Conservation (phyloP, 1,140 invertebrate genomes). For the Leptonema lineaticorne region DNA sequence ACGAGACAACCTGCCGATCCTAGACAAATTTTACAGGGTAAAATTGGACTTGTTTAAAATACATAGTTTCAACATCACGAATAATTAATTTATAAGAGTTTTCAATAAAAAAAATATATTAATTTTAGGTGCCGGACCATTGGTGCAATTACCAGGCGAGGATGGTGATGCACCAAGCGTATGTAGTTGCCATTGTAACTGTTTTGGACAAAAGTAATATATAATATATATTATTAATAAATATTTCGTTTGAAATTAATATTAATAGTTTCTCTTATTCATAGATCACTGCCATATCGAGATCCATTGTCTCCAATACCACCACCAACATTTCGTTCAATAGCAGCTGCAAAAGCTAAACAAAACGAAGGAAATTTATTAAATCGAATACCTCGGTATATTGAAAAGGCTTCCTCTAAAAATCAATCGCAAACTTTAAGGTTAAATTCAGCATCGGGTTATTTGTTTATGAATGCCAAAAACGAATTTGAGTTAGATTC, state of each 20-base stretch:
- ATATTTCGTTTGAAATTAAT: conserved; percentile 11
- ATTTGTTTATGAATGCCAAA: conserved; percentile 55
- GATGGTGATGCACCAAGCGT: conserved; percentile 53
- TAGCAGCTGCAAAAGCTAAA: conserved; percentile 3
- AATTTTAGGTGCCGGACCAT: conserved; percentile 44
- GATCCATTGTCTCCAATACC: conserved; percentile 53
- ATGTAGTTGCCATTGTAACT: conserved; percentile 51
- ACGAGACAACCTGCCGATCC: conserved; percentile 51
- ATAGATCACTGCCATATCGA: conserved; percentile 51
- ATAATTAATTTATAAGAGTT: not conserved
- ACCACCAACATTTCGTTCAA: conserved; percentile 41
- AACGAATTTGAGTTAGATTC: conserved; percentile 54
- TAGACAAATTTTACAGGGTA: conserved; percentile 45
- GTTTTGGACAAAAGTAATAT: conserved; percentile 47
- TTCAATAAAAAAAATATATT: not conserved
- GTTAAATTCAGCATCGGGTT: conserved; percentile 54
- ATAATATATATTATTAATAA: not conserved
- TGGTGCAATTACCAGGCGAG: conserved; percentile 35
- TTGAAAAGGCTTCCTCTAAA: conserved; percentile 51
- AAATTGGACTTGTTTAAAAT: not conserved
- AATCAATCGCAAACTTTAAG: conserved; percentile 50
- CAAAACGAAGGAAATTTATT: conserved; percentile 18
- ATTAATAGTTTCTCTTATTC: conserved; percentile 5
- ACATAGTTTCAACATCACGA: not conserved
- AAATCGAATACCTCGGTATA: conserved; percentile 49